Evolutionary conservation across 2,113 vertebrate genomes (phyloP).

Genomic region (Polyodon spathula): DNA sequence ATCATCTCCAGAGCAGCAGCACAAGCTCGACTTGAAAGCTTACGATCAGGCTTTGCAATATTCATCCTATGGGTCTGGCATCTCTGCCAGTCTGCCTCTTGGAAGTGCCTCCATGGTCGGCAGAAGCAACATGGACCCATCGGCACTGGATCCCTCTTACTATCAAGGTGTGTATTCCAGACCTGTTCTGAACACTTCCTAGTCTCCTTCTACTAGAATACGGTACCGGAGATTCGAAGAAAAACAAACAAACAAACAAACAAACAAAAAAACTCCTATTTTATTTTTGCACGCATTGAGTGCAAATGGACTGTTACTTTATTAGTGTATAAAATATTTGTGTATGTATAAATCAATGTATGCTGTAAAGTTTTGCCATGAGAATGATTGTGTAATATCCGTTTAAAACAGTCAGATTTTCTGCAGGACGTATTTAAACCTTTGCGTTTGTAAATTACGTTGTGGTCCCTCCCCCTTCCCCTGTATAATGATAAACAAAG

Average conservation of each 20-base stretch:
- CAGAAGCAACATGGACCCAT: slow-evolving; percentile 75
- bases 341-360: slow-evolving; percentile 44
- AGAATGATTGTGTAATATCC: slow-evolving; percentile 42
- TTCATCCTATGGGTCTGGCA: slow-evolving; percentile 71
- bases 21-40: slow-evolving; percentile 97
- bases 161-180: slow-evolving; percentile 97
- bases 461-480: slow-evolving; percentile 45
- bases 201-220: slow-evolving; percentile 43
- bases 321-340: slow-evolving; percentile 50
- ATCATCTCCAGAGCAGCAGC: slow-evolving; percentile 93
- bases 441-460: slow-evolving; percentile 59
- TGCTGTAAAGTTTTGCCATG: slow-evolving; percentile 43
- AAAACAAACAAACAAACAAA: slow-evolving; percentile 27
- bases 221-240: slow-evolving; percentile 33
- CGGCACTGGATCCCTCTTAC: slow-evolving; percentile 85
- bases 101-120: slow-evolving; percentile 63
- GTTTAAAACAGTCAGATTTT: slow-evolving; percentile 36
- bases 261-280: slow-evolving; percentile 16
- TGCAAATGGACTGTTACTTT: slow-evolving; percentile 78
- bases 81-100: slow-evolving; percentile 66
- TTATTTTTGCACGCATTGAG: slow-evolving; percentile 47
- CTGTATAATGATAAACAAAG: slow-evolving; percentile 25
- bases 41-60: slow-evolving; percentile 89
- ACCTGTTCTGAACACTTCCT: slow-evolving; percentile 93
- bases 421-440: slow-evolving; percentile 41